Conservation (phyloP, 2,113 vertebrate genomes). For the Romanogobio albipinnatus region DNA sequence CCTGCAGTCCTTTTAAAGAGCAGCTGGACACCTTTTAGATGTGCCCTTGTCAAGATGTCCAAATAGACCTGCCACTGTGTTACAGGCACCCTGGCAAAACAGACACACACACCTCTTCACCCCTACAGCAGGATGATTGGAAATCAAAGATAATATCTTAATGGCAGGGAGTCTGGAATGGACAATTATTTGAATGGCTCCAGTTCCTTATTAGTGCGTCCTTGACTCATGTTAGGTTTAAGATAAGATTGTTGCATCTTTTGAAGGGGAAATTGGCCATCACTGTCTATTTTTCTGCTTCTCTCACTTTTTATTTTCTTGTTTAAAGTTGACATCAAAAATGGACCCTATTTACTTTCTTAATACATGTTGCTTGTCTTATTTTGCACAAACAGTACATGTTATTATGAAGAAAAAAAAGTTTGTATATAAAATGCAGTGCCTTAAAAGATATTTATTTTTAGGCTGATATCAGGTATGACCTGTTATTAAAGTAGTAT, state of each 20-base stretch:
- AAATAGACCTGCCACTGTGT: slow-evolving; percentile 72
- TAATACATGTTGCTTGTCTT: background rate
- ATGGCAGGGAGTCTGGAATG: slow-evolving; percentile 56
- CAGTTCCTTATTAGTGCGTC: slow-evolving; percentile 6
- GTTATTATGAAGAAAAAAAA: background rate
- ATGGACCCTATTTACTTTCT: background rate
- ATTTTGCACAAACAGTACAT: background rate
- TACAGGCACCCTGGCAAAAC: slow-evolving; percentile 52
- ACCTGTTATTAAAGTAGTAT: too few species aligned
- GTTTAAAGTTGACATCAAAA: background rate
- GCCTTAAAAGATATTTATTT: background rate
- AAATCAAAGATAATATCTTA: slow-evolving; percentile 67
- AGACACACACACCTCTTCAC: slow-evolving; percentile 52
- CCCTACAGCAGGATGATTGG: slow-evolving; percentile 70
- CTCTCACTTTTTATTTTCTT: background rate
- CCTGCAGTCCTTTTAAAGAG: slow-evolving; percentile 66
- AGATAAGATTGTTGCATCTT: background rate
- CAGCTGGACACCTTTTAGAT: slow-evolving; percentile 65
- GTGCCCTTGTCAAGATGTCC: slow-evolving; percentile 69
- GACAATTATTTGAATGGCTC: slow-evolving; percentile 29
- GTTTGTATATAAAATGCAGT: background rate
- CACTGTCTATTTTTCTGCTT: slow-evolving; percentile 1
- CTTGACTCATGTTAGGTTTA: slow-evolving; percentile 12
- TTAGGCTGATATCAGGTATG: background rate
- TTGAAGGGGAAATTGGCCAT: slow-evolving; percentile 28